Percentiles rank a stretch among this genome's conserved stretches.
Evolutionary conservation across 2,888 invertebrate species (phyloP).

Genomic region (Tubulanus polymorphus): DNA sequence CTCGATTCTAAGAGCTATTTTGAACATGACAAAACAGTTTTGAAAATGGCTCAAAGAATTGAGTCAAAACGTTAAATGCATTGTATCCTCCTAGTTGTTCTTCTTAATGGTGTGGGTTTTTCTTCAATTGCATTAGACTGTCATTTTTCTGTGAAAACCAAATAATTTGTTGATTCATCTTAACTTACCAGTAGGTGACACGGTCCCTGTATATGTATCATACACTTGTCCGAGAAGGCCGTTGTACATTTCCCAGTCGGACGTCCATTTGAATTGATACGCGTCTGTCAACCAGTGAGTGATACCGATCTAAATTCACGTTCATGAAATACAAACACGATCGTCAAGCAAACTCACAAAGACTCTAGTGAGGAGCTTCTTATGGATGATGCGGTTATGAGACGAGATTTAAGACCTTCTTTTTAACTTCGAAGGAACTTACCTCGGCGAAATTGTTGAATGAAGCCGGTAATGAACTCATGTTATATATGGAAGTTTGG

Average conservation of each 20-base stretch:
- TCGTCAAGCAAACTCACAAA: not conserved
- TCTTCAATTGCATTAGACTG: too few relatives aligned
- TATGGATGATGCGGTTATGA: not conserved
- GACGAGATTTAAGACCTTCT: too few relatives aligned
- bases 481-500: constrained; percentile 20
- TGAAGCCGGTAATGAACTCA: constrained; percentile 10
- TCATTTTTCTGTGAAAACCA: too few relatives aligned
- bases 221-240: constrained; percentile 26
- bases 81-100: too few relatives aligned
- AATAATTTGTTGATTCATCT: too few relatives aligned
- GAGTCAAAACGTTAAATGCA: too few relatives aligned
- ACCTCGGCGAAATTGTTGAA: constrained; percentile 22
- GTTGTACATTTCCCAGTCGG: constrained; percentile 22
- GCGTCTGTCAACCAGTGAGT: constrained; percentile 32
- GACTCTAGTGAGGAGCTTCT: not conserved
- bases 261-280: constrained; percentile 21
- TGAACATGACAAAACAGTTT: too few relatives aligned
- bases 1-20: too few relatives aligned
- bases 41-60: too few relatives aligned
- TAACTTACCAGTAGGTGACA: too few relatives aligned
- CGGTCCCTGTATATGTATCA: constrained; percentile 6
- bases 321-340: not conserved
- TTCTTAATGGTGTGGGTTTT: too few relatives aligned
- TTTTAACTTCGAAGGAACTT: constrained; percentile 8
- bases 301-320: constrained; percentile 26